These are phyloP conservation scores for Chinchilla lanigera DNA, from an alignment of 2,113 vertebrate genomes.

Conservation along the genomic window DNA sequence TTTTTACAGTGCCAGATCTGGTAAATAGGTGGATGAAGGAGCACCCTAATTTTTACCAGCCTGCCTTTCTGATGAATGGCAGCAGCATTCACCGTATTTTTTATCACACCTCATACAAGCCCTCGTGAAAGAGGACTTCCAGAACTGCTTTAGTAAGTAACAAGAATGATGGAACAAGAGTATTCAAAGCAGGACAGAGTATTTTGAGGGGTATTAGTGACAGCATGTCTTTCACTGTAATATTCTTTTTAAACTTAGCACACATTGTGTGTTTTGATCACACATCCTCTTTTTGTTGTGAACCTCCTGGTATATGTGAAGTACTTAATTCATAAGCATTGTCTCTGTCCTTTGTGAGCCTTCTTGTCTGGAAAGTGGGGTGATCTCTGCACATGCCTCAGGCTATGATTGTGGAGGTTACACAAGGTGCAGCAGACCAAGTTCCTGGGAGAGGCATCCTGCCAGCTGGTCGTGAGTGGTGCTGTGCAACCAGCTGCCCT, in stretches of 20 bases:
- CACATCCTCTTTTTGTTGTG: neutral
- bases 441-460: neutral
- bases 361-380: neutral
- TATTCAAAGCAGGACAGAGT: neutral
- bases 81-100: neutral
- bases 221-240: neutral
- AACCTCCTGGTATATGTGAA: neutral
- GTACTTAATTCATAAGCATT: too few species aligned
- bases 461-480: accelerated
- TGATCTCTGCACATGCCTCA: accelerated
- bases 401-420: accelerated
- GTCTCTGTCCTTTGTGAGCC: neutral
- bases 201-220: neutral
- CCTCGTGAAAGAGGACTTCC: neutral
- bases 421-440: neutral
- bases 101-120: neutral
- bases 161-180: neutral
- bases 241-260: neutral
- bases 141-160: neutral
- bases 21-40: neutral
- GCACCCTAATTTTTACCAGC: neutral
- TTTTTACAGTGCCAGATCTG: neutral
- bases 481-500: neutral
- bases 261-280: neutral
- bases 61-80: neutral